Evolutionary conservation across 1,140 invertebrate species (phyloP).

Genomic region (Pogonomyrmex barbatus): DNA sequence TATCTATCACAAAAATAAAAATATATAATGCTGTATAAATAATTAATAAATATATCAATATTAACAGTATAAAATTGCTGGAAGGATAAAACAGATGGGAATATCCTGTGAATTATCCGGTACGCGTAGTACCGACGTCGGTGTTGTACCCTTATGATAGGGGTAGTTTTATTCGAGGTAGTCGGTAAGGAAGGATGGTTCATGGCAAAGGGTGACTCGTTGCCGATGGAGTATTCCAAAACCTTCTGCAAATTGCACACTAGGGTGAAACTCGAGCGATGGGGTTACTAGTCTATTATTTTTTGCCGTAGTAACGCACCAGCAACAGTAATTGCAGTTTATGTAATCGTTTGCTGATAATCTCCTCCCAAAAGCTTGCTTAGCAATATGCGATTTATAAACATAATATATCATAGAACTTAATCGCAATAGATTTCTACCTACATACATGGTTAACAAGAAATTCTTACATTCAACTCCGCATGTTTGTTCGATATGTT

Average conservation of each 20-base stretch:
- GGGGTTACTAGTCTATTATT: slow-evolving; percentile 62
- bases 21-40: not conserved
- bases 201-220: slow-evolving; percentile 53
- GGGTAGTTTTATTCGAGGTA: slow-evolving; percentile 33
- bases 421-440: not conserved
- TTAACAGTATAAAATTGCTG: not conserved
- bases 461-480: not conserved
- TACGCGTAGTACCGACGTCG: slow-evolving; percentile 34
- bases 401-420: not conserved
- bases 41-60: slow-evolving; percentile 22
- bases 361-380: not conserved
- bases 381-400: not conserved
- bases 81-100: slow-evolving; percentile 67
- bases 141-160: slow-evolving; percentile 49
- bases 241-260: not conserved
- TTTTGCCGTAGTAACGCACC: slow-evolving; percentile 10
- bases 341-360: slow-evolving; percentile 39
- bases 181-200: slow-evolving; percentile 70
- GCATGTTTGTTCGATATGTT: not conserved
- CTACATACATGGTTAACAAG: not conserved
- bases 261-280: slow-evolving; percentile 48
- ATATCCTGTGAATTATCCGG: slow-evolving; percentile 25
- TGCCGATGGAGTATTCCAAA: slow-evolving; percentile 65
- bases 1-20: not conserved
- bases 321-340: slow-evolving; percentile 5